A percentile compares a stretch with the other conserved stretches of the same genome.
These are phyloP conservation scores for Vesta saturnalis DNA, from an alignment of 2,888 invertebrate genomes.

Conservation along the genomic window DNA sequence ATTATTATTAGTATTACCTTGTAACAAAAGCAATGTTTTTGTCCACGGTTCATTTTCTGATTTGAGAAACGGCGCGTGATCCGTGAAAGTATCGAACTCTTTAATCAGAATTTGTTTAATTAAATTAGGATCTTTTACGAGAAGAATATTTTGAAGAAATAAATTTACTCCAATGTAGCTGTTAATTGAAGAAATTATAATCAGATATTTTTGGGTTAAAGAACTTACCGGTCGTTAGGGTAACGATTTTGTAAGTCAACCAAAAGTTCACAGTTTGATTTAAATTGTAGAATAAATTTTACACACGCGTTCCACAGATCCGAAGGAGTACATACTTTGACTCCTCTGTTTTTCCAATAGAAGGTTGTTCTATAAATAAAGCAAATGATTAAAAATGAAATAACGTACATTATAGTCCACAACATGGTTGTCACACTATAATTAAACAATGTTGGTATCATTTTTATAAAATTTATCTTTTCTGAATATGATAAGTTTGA, in stretches of 20 bases:
- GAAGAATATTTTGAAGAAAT: neutral
- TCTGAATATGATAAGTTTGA: too few relatives aligned
- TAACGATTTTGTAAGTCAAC: neutral
- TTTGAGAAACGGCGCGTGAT: neutral
- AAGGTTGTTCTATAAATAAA: too few relatives aligned
- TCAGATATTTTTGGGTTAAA: too few relatives aligned
- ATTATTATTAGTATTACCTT: constrained; percentile 49
- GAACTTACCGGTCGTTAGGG: neutral
- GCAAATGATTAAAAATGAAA: too few relatives aligned
- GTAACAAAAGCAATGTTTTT: neutral
- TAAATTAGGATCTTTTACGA: neutral
- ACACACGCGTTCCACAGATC: neutral
- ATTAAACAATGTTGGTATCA: too few relatives aligned
- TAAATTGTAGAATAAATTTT: neutral
- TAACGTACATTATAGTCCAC: too few relatives aligned
- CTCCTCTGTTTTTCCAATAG: neutral
- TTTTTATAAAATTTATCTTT: too few relatives aligned
- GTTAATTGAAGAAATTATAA: too few relatives aligned
- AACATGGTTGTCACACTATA: too few relatives aligned
- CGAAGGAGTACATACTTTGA: neutral
- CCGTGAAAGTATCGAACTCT: neutral
- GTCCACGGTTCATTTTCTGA: neutral
- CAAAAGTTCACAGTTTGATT: neutral
- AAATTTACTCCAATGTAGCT: neutral
- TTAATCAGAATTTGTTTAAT: neutral